phyloP scores from a whole-genome alignment of 2,888 invertebrate genomes.

The Dusona sp. region DNA sequence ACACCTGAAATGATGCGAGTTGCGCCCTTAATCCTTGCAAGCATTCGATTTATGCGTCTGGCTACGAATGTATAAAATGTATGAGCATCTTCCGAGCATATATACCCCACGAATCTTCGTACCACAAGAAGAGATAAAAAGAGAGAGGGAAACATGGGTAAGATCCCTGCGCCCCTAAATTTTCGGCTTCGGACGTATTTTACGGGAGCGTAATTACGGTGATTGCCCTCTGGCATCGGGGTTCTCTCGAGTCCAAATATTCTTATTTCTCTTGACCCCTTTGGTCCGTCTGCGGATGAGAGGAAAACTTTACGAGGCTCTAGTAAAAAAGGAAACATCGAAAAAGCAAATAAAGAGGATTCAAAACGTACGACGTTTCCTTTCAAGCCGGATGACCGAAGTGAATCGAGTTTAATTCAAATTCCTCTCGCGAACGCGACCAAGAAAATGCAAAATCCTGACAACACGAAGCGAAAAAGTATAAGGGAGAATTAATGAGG shows the following conservation, averaged over 20 bases:
- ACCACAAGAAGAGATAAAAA: conserved; percentile 21
- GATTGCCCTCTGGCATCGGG: conserved; percentile 69
- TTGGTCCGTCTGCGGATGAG: conserved; percentile 46
- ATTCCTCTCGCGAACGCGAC: background rate
- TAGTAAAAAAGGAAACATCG: conserved; percentile 16
- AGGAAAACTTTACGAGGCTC: conserved; percentile 47
- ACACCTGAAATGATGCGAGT: background rate
- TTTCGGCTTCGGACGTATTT: conserved; percentile 71
- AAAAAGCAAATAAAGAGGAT: background rate
- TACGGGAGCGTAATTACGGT: conserved; percentile 78
- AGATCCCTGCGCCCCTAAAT: conserved; percentile 50
- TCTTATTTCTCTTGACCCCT: conserved; percentile 57
- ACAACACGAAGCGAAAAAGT: background rate
- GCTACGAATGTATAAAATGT: conserved; percentile 12
- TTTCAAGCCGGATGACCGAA: background rate
- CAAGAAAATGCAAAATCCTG: background rate
- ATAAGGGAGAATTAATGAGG: background rate
- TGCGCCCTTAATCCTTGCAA: conserved; percentile 16
- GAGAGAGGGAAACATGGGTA: background rate
- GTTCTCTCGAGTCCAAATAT: conserved; percentile 25
- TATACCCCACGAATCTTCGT: conserved; percentile 40
- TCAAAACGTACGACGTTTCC: background rate
- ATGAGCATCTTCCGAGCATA: conserved; percentile 13
- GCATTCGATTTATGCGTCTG: conserved; percentile 29
- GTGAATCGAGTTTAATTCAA: conserved; percentile 21